Percentiles rank a stretch among this genome's conserved stretches.
Evolutionary conservation across 1,140 invertebrate species (phyloP).

Genomic region (Pararge aegeria): DNA sequence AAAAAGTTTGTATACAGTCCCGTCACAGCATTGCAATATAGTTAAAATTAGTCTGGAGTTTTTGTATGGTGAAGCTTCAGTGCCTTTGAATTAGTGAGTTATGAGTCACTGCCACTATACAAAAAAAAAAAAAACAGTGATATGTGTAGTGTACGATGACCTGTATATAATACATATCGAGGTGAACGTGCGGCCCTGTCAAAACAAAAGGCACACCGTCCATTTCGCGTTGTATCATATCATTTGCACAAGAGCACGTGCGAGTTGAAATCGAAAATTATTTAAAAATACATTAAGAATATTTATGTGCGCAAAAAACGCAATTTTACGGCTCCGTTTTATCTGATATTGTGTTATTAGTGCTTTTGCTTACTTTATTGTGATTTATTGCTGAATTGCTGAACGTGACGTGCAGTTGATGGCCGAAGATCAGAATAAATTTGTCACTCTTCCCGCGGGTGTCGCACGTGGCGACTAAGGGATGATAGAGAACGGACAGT

Average conservation of each 20-base stretch:
- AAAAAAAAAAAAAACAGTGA: no score
- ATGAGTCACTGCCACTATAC: no score
- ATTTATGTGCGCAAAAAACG: slow-evolving; percentile 28
- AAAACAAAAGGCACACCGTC: slow-evolving; percentile 9
- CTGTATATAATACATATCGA: no score
- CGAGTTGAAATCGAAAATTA: slow-evolving; percentile 21
- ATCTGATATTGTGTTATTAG: slow-evolving; percentile 16
- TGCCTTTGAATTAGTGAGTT: no score
- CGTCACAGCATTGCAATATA: no score
- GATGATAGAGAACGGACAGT: no score
- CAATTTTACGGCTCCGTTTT: slow-evolving; percentile 19
- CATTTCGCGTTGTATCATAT: slow-evolving; percentile 20
- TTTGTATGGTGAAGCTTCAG: no score
- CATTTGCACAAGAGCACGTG: slow-evolving; percentile 19
- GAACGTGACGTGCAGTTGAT: background rate
- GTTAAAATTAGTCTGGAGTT: no score
- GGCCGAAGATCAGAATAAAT: background rate
- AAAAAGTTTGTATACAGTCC: no score
- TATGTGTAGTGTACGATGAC: no score
- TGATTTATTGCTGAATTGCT: background rate
- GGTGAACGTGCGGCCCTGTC: slow-evolving; percentile 6
- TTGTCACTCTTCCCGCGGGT: no score
- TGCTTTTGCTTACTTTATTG: background rate
- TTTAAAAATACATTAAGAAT: slow-evolving; percentile 28
- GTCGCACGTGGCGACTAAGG: no score